Percentiles rank a stretch among this genome's conserved stretches.
Evolutionary conservation across 2,797 vertebrate genomes (phyloP).

Genomic region (Linurgus olivaceus): DNA sequence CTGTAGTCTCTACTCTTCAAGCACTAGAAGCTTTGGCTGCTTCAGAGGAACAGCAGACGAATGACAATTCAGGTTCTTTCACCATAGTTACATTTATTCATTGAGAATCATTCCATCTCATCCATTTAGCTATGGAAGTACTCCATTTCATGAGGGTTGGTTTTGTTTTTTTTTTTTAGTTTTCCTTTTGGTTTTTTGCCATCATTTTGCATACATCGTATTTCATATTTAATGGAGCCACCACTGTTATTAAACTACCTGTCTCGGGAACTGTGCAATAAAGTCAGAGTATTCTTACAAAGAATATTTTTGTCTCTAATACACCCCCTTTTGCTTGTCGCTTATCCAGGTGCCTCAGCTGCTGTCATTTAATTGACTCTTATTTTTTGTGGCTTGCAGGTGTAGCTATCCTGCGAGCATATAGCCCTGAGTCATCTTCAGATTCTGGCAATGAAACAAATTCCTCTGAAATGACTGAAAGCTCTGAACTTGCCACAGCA

Average conservation of each 20-base stretch:
- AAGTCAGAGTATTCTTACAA: slow-evolving; percentile 62
- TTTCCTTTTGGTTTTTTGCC: neutral
- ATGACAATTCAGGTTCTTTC: slow-evolving; percentile 98
- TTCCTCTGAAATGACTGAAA: slow-evolving; percentile 99
- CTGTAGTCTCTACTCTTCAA: slow-evolving; percentile 91
- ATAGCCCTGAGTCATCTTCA: slow-evolving; percentile 97
- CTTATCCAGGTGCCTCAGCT: slow-evolving; percentile 71
- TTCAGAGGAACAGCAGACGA: slow-evolving; percentile 94
- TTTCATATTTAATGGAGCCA: slow-evolving; percentile 65
- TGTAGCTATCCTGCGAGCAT: slow-evolving; percentile 97
- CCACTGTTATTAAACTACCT: slow-evolving; percentile 52
- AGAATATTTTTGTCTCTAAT: slow-evolving; percentile 70
- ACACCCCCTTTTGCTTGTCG: slow-evolving; percentile 65
- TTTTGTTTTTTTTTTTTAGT: neutral
- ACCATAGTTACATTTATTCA: slow-evolving; percentile 98
- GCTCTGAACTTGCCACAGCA: slow-evolving; percentile 90
- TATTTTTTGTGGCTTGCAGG: slow-evolving; percentile 87
- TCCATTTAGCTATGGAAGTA: slow-evolving; percentile 77
- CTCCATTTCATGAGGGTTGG: slow-evolving; percentile 71
- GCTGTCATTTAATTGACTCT: slow-evolving; percentile 79
- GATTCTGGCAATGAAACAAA: slow-evolving; percentile 99
- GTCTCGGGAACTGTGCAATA: slow-evolving; percentile 72
- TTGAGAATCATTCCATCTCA: slow-evolving; percentile 82
- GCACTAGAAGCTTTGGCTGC: slow-evolving; percentile 92
- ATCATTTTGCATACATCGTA: slow-evolving; percentile 64